Base-by-base conservation (phyloP, 2,113 vertebrate species). In the Spermophilus dauricus region DNA sequence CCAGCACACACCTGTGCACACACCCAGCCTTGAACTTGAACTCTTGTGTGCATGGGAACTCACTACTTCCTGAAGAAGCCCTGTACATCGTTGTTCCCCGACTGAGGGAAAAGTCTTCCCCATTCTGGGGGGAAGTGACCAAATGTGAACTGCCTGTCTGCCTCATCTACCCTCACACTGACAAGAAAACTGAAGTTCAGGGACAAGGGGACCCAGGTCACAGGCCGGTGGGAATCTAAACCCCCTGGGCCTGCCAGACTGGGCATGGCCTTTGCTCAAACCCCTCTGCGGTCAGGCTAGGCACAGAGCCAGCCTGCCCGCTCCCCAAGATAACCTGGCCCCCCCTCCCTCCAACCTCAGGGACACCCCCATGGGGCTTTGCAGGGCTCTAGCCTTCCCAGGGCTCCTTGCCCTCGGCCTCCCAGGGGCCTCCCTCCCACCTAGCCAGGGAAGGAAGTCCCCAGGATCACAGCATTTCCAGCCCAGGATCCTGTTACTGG, bases 401-500 rank as follows among this genome's bases (percentile, higher is more conserved):
- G 69, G 42, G 28, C n/a, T 51, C 65, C 67, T 69, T 51, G 48
- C 14, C 61, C 73, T 92, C 30, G 42, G 69, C 73, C 58, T 77
- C 77, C 84, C 69, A 32, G 85, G 56, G 24, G 26, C 28, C 70
- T 58, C 82, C 76, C 42, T 48, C 24, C 51, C 4, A 58, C 6
- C 80, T 42, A 65, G 88, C 65, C 51, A 13, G 7, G n/a, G 72
- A 95, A 94, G 84, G 96, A 97, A 97, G 75, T 70, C 56, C 73
- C 83, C 78, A 4, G 78, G 65, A 86, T 83, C 96, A 77, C 61
- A 58, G 63, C 34, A 5, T 86, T 95, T 88, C 92, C 94, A 87
- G 92, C 70, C 20, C 39, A 77, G 94, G 93, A 95, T 96, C 95
- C 88, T 67, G 92, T 98, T 97, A 97, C 98, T 96, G 86, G 89